Conservation (phyloP, 1,140 invertebrate species). For the Rhagoletis pomonella region DNA sequence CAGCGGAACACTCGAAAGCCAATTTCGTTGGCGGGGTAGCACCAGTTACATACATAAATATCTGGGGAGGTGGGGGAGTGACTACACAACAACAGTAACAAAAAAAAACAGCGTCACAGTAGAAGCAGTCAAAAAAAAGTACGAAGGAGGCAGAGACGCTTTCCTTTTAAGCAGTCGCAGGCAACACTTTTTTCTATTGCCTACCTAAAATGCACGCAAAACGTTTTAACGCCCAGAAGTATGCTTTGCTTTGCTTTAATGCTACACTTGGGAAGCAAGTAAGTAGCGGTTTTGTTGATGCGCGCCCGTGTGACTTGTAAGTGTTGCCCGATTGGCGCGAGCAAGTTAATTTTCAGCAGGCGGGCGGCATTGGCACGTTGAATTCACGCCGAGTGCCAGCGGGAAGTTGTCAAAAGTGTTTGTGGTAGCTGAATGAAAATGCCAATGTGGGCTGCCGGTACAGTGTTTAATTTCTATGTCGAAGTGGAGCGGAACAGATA, state of each 20-base stretch:
- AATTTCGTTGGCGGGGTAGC: slow-evolving; percentile 7
- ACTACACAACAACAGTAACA: neutral
- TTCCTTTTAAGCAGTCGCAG: neutral
- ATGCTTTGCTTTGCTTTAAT: neutral
- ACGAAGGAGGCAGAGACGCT: neutral
- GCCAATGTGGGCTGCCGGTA: neutral
- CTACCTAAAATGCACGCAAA: neutral
- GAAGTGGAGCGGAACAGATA: too few relatives aligned
- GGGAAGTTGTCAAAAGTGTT: neutral
- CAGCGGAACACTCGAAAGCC: slow-evolving; percentile 49
- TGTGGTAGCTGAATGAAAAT: neutral
- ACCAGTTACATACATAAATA: neutral
- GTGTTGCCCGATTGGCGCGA: slow-evolving; percentile 48
- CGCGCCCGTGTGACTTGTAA: slow-evolving; percentile 45
- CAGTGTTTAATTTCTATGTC: neutral
- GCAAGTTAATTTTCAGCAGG: slow-evolving; percentile 54
- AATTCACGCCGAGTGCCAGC: neutral
- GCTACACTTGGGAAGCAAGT: neutral
- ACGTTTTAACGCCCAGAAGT: slow-evolving; percentile 32
- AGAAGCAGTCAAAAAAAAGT: too few relatives aligned
- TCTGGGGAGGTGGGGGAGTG: neutral
- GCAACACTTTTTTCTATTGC: slow-evolving; percentile 26
- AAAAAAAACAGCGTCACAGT: neutral
- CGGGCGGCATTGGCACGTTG: slow-evolving; percentile 2
- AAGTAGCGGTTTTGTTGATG: slow-evolving; percentile 21